Conservation (phyloP, 2,113 vertebrate species). For the Cyprinus carpio region DNA sequence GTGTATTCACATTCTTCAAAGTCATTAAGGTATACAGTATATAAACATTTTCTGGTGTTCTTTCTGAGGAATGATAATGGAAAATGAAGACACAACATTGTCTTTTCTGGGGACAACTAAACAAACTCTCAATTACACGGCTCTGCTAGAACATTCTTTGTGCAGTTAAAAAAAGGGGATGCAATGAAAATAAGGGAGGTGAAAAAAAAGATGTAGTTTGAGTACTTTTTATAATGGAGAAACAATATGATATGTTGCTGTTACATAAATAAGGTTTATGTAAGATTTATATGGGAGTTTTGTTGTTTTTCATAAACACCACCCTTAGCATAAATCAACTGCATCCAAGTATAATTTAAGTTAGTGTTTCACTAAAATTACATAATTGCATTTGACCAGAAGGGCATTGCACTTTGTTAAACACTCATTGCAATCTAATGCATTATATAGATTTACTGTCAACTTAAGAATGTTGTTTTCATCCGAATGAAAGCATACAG, state of each 20-base stretch:
- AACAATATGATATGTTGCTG: neutral
- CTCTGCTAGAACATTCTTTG: slow-evolving; percentile 34
- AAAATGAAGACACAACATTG: neutral
- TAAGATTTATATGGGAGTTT: neutral
- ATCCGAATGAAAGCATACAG: neutral
- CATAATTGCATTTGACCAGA: neutral
- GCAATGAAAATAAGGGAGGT: neutral
- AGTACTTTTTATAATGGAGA: neutral
- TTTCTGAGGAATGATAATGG: slow-evolving; percentile 24
- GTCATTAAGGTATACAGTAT: neutral
- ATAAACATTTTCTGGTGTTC: neutral
- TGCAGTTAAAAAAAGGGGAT: neutral
- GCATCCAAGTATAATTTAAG: neutral
- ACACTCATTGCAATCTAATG: too few relatives aligned
- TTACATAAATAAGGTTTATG: neutral
- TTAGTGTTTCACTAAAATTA: neutral
- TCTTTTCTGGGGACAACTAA: neutral
- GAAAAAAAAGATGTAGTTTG: neutral
- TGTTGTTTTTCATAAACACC: neutral
- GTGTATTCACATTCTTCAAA: neutral
- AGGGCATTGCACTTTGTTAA: neutral
- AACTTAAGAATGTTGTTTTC: neutral
- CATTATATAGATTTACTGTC: neutral
- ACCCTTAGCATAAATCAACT: neutral
- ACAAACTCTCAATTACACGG: slow-evolving; percentile 23